A percentile compares a stretch with the other conserved stretches of the same genome.
These are phyloP conservation scores for Bursaphelenchus mucronatus DNA, from an alignment of 1,140 invertebrate genomes.

Conservation along the genomic window DNA sequence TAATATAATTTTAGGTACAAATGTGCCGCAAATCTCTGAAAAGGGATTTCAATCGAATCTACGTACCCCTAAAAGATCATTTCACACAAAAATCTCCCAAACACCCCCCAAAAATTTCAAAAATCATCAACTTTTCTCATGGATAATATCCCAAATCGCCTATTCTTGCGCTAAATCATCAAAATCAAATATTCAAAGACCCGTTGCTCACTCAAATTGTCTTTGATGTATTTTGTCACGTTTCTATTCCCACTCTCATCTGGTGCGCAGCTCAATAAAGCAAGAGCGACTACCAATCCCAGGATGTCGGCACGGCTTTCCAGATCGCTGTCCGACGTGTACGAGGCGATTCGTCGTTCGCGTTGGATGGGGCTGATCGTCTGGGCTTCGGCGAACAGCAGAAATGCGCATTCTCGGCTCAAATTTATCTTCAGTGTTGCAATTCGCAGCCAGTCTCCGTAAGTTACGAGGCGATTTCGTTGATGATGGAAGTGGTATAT, in stretches of 20 bases:
- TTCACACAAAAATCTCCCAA: no score
- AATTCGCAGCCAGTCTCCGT: conserved; percentile 15
- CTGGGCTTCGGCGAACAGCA: conserved; percentile 11
- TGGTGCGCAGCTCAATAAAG: conserved; percentile 8
- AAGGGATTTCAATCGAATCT: no score
- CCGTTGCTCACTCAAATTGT: not conserved
- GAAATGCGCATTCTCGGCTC: conserved; percentile 17
- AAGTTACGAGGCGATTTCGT: conserved; percentile 20
- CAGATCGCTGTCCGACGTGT: conserved; percentile 17
- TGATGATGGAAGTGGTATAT: conserved; percentile 17
- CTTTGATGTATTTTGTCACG: not conserved
- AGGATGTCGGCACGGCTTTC: conserved; percentile 19
- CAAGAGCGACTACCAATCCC: conserved; percentile 19
- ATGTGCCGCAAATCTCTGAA: no score
- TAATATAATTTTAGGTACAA: no score
- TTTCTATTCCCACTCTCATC: conserved; percentile 4
- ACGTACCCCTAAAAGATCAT: no score
- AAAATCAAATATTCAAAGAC: no score
- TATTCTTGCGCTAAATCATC: no score
- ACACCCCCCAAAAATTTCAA: no score
- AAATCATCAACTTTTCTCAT: no score
- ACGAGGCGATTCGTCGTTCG: not conserved
- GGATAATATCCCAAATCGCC: no score
- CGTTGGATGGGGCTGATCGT: conserved; percentile 9
- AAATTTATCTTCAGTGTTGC: conserved; percentile 8